Evolutionary conservation across 2,113 vertebrate species (phyloP).

Genomic region (Engystomops pustulosus): DNA sequence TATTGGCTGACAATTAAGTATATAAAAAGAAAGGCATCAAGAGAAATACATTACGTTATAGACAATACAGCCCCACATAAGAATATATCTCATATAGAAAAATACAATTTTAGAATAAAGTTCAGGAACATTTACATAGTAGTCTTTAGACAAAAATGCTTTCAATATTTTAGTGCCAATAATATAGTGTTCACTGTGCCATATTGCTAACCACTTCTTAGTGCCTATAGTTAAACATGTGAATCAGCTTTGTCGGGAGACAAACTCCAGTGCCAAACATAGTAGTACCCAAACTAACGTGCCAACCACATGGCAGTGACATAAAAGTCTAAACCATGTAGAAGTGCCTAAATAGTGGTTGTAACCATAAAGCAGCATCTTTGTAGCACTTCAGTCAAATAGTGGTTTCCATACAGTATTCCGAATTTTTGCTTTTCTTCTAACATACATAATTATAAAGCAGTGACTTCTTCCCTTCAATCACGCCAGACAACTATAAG

Average conservation of each 20-base stretch:
- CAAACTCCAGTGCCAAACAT: not conserved
- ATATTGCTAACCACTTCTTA: not conserved
- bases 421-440: not conserved
- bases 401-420: not conserved
- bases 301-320: not conserved
- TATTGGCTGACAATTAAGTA: too few relatives aligned
- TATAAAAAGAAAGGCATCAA: too few relatives aligned
- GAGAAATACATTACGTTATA: too few relatives aligned
- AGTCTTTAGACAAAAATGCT: too few relatives aligned
- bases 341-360: conserved; percentile 14
- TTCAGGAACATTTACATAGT: not conserved
- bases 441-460: not conserved
- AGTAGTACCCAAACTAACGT: not conserved
- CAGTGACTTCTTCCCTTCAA: not conserved
- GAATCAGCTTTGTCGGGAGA: not conserved
- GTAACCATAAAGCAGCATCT: not conserved
- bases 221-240: not conserved
- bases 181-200: not conserved
- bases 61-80: too few relatives aligned
- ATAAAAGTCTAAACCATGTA: not conserved
- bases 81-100: too few relatives aligned
- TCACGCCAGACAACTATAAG: too few relatives aligned
- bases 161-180: not conserved
- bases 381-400: not conserved
- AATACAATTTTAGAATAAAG: too few relatives aligned